Conservation (phyloP, 2,888 invertebrate genomes). For the Aricia artaxerxes region DNA sequence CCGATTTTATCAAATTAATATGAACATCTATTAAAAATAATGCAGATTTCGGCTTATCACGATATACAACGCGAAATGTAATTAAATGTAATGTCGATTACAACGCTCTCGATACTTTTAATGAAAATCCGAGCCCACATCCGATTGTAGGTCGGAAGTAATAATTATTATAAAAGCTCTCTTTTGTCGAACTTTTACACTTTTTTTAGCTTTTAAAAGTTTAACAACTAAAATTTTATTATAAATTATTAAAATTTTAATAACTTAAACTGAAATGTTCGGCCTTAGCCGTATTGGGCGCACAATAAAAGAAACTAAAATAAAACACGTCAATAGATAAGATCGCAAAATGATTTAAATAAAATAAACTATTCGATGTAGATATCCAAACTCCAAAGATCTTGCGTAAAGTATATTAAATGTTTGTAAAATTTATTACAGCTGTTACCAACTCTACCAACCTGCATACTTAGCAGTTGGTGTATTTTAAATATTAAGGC, state of each 20-base stretch:
- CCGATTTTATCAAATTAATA: neutral
- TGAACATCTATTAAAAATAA: neutral
- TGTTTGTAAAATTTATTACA: neutral
- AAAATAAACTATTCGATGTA: neutral
- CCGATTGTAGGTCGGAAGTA: constrained; percentile 12
- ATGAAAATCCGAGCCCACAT: neutral
- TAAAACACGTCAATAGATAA: neutral
- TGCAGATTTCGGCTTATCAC: neutral
- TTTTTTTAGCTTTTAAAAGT: neutral
- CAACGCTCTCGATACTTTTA: constrained; percentile 9
- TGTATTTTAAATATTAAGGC: neutral
- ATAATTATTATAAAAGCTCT: neutral
- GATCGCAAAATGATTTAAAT: neutral
- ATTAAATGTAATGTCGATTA: constrained; percentile 8
- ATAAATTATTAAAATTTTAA: too few relatives aligned
- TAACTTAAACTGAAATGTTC: too few relatives aligned
- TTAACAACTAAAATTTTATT: neutral
- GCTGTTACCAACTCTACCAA: neutral
- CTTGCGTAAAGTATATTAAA: neutral
- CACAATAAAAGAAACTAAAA: too few relatives aligned
- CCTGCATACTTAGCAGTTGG: neutral
- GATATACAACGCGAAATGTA: neutral
- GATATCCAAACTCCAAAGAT: neutral
- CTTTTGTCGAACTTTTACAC: neutral
- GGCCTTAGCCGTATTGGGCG: too few relatives aligned